Evolutionary conservation across 2,113 vertebrate species (phyloP), one percentile per base, ranked within the genome.

Genomic region (Psammodynastes pulverulentus): DNA sequence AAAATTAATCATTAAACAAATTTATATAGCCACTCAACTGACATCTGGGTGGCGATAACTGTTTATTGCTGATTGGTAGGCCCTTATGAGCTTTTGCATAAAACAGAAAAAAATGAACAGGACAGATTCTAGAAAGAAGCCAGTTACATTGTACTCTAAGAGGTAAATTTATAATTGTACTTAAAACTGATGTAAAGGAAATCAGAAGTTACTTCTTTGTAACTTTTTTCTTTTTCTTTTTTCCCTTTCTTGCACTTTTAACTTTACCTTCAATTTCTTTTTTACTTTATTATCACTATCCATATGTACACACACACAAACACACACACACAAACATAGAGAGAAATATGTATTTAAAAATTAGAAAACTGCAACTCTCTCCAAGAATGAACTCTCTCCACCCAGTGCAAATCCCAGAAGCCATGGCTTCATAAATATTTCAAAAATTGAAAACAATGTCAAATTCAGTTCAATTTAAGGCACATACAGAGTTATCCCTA

Each of bases 391-490:
- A 49, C 9, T 23, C n/a, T 3, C 26, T 34, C 29, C 53, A 52
- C 4, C 53, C 21, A 48, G 87, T 48, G 67, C 86, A 88, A 12
- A 0, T n/a, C 58, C 46, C 0, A 0, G 0, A 54, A 48, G 12
- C 19, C 15, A 1, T 3, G 26, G 2, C 91, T 87, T 88, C 84
- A 79, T 90, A 87, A 87, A 23, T 0, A 0, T 46, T 91, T 48
- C 43, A 52, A 39, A 84, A 90, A 87, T 49, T 48, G 34, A 52
- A 52, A 46, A 34, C 84, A 89, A 85, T 87, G 48, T 79, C n/a
- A 90, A 52, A 86, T 62, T 87, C 84, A 3, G 56, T 49, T 92
- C 49, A 34, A 26, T 39, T 90, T 4, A 94, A 58, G 34, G 72
- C 23, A 43, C 7, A 9, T 9, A 43, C 0, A 79, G 72, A 79